Evolutionary conservation across 2,113 vertebrate species (phyloP), one percentile per base, ranked within the genome.

Genomic region (Burhinus oedicnemus): DNA sequence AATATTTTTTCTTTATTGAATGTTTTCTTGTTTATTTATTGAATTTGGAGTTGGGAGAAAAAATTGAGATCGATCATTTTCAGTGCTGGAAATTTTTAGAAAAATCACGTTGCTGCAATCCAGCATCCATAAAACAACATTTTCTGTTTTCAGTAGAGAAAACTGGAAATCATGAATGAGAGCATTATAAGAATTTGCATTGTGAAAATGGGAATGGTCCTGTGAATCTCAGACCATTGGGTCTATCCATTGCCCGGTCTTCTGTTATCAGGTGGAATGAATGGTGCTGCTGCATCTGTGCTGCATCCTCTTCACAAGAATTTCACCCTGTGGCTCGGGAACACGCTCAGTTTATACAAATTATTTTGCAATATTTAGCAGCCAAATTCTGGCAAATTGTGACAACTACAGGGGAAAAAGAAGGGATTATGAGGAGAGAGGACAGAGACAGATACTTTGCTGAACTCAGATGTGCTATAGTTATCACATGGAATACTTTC

Each of bases 1-100:
- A 94, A 76, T 85, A 90, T 91, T 86, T 94, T 54, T 90, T 60
- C 15, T 76, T 69, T 79, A 61, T 57, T 77, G 38, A 38, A 38
- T 71, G 32, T 83, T 79, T 60, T 52, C 36, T 90, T 88, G 27
- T 45, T 88, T 95, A 72, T 72, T 83, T 93, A 83, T 71, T 88
- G 84, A 87, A 82, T 81, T 62, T 83, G 19, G 26, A 69, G 7
- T 65, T 40, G 10, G 17, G n/a, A 12, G 3, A 5, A 72, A 74
- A 89, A 71, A 38, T 3, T 52, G 15, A 23, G 8, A 61, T 81
- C 18, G 58, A 55, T 42, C 6, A 62, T 87, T 83, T 90, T 60
- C 23, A 38, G 11, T 81, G 60, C 8, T 77, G 54, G 36, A 79
- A 85, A 27, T 66, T 52, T 89, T 85, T 51, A 65, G 18, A 81